Percentiles rank a stretch among this genome's conserved stretches.
Conservation (phyloP, 2,113 vertebrate genomes). For the Monarcha castaneiventris region DNA sequence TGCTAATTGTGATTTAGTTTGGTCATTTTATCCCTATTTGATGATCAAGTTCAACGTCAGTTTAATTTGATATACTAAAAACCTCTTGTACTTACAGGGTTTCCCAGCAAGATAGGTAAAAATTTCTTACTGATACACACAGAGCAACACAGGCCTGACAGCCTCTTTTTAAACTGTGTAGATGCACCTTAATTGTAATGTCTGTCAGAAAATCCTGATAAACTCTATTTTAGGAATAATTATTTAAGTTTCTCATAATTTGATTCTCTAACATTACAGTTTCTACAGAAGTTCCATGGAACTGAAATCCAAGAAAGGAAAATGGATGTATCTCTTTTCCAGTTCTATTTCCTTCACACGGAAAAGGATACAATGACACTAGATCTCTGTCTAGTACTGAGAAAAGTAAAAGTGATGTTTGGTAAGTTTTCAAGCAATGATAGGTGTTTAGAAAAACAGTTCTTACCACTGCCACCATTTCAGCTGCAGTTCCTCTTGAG, state of each 20-base stretch:
- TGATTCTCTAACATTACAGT: background rate
- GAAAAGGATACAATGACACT: background rate
- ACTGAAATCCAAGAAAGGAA: background rate
- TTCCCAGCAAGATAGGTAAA: background rate
- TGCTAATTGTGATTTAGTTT: background rate
- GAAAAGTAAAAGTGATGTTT: background rate
- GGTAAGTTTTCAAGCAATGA: background rate
- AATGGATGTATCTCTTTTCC: background rate
- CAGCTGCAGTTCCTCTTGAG: conserved; percentile 95
- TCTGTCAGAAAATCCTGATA: background rate
- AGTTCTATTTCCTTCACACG: background rate
- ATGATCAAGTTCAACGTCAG: background rate
- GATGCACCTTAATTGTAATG: background rate
- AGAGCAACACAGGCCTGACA: background rate
- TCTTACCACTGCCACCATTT: conserved; percentile 98
- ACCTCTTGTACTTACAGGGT: fast-evolving
- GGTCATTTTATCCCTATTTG: background rate
- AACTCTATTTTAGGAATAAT: background rate
- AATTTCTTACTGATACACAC: background rate
- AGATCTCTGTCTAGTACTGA: background rate
- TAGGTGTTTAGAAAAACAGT: background rate
- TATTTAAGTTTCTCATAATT: background rate
- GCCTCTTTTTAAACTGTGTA: background rate
- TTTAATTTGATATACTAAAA: background rate
- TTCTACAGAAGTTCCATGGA: background rate